phyloP scores from a whole-genome alignment of 2,888 invertebrate genomes.

The Marronus borbonicus region DNA sequence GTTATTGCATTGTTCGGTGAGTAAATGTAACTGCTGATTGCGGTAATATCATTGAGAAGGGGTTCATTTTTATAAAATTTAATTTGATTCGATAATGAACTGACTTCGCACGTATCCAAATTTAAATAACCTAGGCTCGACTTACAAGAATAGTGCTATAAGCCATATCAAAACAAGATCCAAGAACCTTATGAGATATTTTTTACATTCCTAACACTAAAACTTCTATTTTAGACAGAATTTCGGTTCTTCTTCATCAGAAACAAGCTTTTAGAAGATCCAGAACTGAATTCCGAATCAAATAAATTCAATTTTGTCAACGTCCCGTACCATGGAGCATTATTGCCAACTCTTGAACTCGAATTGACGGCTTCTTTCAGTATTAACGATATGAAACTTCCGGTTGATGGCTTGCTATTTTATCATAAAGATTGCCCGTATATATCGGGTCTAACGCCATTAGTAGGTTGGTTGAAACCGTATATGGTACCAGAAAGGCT shows the following conservation, averaged over 20 bases:
- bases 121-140: too few species aligned
- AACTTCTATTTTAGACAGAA: conserved; percentile 76
- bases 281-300: conserved; percentile 67
- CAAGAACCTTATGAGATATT: too few species aligned
- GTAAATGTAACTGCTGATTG: conserved; percentile 48
- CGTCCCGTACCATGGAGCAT: conserved; percentile 68
- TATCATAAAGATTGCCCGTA: conserved; percentile 80
- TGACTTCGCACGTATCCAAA: too few species aligned
- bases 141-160: too few species aligned
- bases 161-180: too few species aligned
- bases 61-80: too few species aligned
- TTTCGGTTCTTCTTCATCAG: conserved; percentile 90
- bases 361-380: conserved; percentile 66
- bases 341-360: conserved; percentile 69
- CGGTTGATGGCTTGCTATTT: conserved; percentile 91
- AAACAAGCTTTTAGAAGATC: conserved; percentile 80
- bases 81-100: too few species aligned
- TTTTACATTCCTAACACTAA: too few species aligned
- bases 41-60: too few species aligned
- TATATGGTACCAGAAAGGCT: conserved; percentile 90
- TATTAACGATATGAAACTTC: conserved; percentile 68
- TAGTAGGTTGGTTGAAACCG: conserved; percentile 93
- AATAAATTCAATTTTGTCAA: conserved; percentile 71
- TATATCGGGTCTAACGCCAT: conserved; percentile 83
- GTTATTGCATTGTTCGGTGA: conserved; percentile 83